Percentiles rank a stretch among this genome's conserved stretches.
phyloP scores from a whole-genome alignment of 2,797 vertebrate species.

The Chaunax sp. region DNA sequence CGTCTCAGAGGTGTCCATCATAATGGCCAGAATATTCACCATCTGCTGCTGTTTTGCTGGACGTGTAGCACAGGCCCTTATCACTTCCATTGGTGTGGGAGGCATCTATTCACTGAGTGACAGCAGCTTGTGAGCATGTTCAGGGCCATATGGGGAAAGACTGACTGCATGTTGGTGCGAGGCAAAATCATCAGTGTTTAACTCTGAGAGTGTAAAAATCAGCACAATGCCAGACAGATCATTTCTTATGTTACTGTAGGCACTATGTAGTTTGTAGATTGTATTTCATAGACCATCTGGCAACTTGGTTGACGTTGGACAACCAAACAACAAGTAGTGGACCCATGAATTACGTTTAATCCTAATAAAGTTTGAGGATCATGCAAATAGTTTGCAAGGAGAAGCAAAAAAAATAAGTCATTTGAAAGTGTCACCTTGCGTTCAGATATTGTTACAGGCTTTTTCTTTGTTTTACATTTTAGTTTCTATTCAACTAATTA shows the following conservation, averaged over 20 bases:
- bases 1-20: slow-evolving; percentile 65
- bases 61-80: slow-evolving; percentile 43
- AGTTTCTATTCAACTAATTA: no score
- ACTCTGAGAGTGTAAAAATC: slow-evolving; percentile 49
- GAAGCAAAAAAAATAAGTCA: no score
- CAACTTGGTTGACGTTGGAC: no score
- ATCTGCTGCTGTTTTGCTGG: slow-evolving; percentile 74
- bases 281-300: no score
- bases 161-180: slow-evolving; percentile 54
- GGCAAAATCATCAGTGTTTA: slow-evolving; percentile 52
- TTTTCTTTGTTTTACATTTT: no score
- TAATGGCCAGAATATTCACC: slow-evolving; percentile 67
- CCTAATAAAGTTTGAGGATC: slow-evolving; percentile 6
- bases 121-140: slow-evolving; percentile 75
- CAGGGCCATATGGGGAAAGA: slow-evolving; percentile 71
- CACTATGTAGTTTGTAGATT: no score
- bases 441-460: no score
- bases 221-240: slow-evolving; percentile 44
- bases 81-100: slow-evolving; percentile 68
- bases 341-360: no score
- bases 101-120: slow-evolving; percentile 66
- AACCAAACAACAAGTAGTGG: no score
- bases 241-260: slow-evolving; percentile 26
- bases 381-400: background rate
- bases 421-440: no score